phyloP scores from a whole-genome alignment of 1,140 invertebrate genomes.

The Drosophila pseudoananassae region DNA sequence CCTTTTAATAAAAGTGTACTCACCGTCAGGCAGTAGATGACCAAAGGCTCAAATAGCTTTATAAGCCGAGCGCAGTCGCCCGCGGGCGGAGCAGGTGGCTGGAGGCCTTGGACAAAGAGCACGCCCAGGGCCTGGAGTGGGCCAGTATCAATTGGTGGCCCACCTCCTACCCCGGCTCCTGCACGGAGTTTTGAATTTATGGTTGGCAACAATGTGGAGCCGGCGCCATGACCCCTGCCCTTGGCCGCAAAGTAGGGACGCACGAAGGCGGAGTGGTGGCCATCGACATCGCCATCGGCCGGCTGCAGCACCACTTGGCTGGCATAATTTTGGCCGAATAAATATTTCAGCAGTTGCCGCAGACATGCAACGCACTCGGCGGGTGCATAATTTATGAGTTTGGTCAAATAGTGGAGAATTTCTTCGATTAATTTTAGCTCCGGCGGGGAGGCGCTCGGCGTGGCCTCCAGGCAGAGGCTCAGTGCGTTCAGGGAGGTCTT shows the following conservation, averaged over 20 bases:
- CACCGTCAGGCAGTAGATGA: slow-evolving; percentile 92
- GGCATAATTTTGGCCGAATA: slow-evolving; percentile 91
- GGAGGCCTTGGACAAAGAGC: slow-evolving; percentile 74
- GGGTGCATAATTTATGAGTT: slow-evolving; percentile 88
- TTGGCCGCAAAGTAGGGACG: slow-evolving; percentile 74
- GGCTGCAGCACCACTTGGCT: slow-evolving; percentile 69
- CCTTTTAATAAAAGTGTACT: slow-evolving; percentile 39
- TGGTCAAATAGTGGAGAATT: slow-evolving; percentile 89
- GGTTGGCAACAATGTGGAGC: slow-evolving; percentile 52
- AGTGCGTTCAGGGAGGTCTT: slow-evolving; percentile 76
- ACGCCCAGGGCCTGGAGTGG: slow-evolving; percentile 51
- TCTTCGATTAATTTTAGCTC: slow-evolving; percentile 88
- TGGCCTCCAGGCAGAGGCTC: slow-evolving; percentile 70
- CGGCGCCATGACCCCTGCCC: slow-evolving; percentile 41
- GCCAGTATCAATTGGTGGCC: slow-evolving; percentile 51
- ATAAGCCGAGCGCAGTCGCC: slow-evolving; percentile 85
- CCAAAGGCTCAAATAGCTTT: slow-evolving; percentile 93
- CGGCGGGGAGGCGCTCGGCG: slow-evolving; percentile 29
- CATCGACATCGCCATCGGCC: slow-evolving; percentile 27
- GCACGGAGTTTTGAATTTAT: slow-evolving; percentile 51
- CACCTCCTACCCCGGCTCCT: slow-evolving; percentile 4
- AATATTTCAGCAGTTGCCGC: slow-evolving; percentile 91
- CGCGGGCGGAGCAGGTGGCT: slow-evolving; percentile 47
- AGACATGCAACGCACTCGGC: slow-evolving; percentile 90
- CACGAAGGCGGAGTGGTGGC: slow-evolving; percentile 64